Evolutionary conservation across 2,888 invertebrate genomes (phyloP).

Genomic region (Cyrtodaria siliqua): DNA sequence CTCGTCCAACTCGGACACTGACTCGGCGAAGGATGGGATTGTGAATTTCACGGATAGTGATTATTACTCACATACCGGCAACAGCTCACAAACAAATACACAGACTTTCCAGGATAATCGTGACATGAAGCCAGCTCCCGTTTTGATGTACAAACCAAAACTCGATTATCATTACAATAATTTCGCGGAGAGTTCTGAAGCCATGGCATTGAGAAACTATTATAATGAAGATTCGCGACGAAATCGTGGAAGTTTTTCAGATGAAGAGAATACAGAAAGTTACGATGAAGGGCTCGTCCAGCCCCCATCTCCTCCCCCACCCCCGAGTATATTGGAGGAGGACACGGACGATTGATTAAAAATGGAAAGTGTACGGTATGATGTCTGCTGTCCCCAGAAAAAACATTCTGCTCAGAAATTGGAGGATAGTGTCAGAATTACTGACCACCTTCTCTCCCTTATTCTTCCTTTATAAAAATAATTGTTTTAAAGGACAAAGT

Average conservation of each 20-base stretch:
- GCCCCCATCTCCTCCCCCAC: slow-evolving; percentile 65
- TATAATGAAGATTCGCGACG: slow-evolving; percentile 17
- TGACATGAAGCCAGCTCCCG: slow-evolving; percentile 11
- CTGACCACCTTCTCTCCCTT: too few species aligned
- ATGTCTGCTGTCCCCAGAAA: too few species aligned
- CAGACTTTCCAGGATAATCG: slow-evolving; percentile 19
- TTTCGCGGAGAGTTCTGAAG: slow-evolving; percentile 31
- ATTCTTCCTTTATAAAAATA: too few species aligned
- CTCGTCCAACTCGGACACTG: slow-evolving; percentile 61
- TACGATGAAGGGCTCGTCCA: slow-evolving; percentile 56
- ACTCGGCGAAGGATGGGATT: slow-evolving; percentile 62
- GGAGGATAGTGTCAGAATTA: too few species aligned
- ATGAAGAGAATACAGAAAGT: slow-evolving; percentile 60
- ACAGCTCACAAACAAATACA: slow-evolving; percentile 56
- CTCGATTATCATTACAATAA: slow-evolving; percentile 61
- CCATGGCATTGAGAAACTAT: slow-evolving; percentile 32
- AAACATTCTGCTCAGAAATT: too few species aligned
- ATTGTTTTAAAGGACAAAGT: too few species aligned
- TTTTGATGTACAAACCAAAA: slow-evolving; percentile 39
- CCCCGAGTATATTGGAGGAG: slow-evolving; percentile 61
- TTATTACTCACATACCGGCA: slow-evolving; percentile 76
- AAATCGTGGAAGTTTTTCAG: slow-evolving; percentile 52
- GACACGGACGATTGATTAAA: too few species aligned
- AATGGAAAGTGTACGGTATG: too few species aligned
- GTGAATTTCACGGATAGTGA: slow-evolving; percentile 74